Evolutionary conservation across 2,888 invertebrate species (phyloP).

Genomic region (Ramazzottius varieornatus): DNA sequence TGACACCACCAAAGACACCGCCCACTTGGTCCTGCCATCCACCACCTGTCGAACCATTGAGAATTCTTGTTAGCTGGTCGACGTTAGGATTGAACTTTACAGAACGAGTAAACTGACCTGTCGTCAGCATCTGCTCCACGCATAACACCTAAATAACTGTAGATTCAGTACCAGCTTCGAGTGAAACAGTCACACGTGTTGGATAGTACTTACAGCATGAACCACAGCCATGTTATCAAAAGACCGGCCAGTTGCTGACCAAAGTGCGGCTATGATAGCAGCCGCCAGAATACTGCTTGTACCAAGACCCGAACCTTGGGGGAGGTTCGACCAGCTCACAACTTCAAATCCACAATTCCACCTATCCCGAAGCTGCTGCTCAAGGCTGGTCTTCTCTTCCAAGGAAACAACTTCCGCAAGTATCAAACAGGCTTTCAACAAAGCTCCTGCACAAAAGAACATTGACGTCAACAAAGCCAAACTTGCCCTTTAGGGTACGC

Average conservation of each 20-base stretch:
- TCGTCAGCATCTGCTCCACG: slow-evolving; percentile 29
- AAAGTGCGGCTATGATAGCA: slow-evolving; percentile 25
- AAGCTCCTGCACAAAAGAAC: too few species aligned
- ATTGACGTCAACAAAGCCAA: too few species aligned
- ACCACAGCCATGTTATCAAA: slow-evolving; percentile 20
- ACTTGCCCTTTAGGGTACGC: too few species aligned
- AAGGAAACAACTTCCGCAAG: too few species aligned
- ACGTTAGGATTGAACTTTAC: too few species aligned
- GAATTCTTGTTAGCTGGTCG: too few species aligned
- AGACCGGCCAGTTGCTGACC: slow-evolving; percentile 20
- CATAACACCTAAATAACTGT: slow-evolving; percentile 24
- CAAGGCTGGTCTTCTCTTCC: too few species aligned
- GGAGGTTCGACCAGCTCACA: background rate
- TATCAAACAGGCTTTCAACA: too few species aligned
- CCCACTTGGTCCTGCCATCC: slow-evolving; percentile 33
- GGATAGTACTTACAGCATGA: slow-evolving; percentile 20
- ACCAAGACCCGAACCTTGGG: slow-evolving; percentile 24
- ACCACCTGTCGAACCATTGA: too few species aligned
- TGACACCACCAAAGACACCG: slow-evolving; percentile 25
- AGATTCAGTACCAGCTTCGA: background rate
- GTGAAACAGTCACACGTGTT: background rate
- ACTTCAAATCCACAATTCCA: background rate
- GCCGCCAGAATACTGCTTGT: slow-evolving; percentile 31
- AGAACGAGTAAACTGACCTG: too few species aligned
- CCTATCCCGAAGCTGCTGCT: too few species aligned